Evolutionary conservation across 2,113 vertebrate species (phyloP), one percentile per base, ranked within the genome.

Genomic region (Proterorhinus semilunaris): DNA sequence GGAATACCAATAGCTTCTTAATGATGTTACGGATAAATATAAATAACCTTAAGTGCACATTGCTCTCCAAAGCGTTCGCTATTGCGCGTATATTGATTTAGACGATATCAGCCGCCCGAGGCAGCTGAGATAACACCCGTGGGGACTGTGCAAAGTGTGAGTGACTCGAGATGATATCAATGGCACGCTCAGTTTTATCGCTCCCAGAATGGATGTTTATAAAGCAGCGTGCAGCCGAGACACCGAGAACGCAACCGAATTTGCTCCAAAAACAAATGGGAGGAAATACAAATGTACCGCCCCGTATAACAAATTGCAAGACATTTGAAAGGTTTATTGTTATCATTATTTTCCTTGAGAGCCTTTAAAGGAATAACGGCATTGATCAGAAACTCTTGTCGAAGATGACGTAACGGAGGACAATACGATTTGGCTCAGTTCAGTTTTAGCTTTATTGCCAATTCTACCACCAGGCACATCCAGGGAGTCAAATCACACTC

Each of bases 91-190:
- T 64, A 55, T 44, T 59, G 74, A 68, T 68, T 58, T 68, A 64
- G 43, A 55, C 72, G 53, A 55, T 71, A 16, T 45, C 50, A 42
- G 65, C 49, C 58, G 69, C 44, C 69, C 72, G 45, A 55, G 65
- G 68, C 69, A 17, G 52, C 15, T 16, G 55, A 58, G 55, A 58
- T 13, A 42, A 21, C 55, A 58, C 55, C 55, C 55, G 43, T 42
- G 55, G 55, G 55, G 3, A 21, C 55, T 13, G 55, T 58, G 55
- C 7, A 10, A 58, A 10, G 55, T 53, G n/a, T 53, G 51, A 53
- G 51, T 42, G 55, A 58, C 55, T 36, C 46, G 55, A 12, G 55
- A 58, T 58, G 10, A 42, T 58, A 42, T 58, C 55, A 58, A 7
- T 42, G 21, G 11, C 21, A 36, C 55, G 55, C 12, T 36, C 21